Evolutionary conservation across 2,888 invertebrate species (phyloP), one percentile per base, ranked within the genome.

Genomic region (Lingula anatina): DNA sequence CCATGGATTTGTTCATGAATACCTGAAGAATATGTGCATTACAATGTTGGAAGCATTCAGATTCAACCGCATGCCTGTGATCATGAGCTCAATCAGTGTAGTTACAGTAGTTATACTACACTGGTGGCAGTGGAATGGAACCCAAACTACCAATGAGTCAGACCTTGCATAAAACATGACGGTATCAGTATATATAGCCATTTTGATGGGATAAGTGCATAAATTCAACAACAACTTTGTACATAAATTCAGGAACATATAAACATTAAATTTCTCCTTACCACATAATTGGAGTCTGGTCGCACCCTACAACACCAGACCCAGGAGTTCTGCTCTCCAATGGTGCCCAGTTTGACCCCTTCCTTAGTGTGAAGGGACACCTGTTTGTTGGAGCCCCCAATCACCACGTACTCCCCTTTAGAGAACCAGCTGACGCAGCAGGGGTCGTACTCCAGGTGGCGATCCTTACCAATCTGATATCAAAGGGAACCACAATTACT

Each of bases 221-320:
- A n/a, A n/a, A n/a, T n/a, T n/a, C n/a, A n/a, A n/a, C n/a, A n/a
- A n/a, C n/a, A n/a, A n/a, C n/a, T n/a, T n/a, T n/a, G n/a, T n/a
- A n/a, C n/a, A n/a, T n/a, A n/a, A n/a, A n/a, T n/a, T n/a, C n/a
- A n/a, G n/a, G n/a, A n/a, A n/a, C n/a, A n/a, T n/a, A n/a, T n/a
- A n/a, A n/a, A n/a, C n/a, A n/a, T n/a, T n/a, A n/a, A n/a, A n/a
- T n/a, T n/a, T 39, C 7, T 31, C 79, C 83, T 68, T 76, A 86
- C 87, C 68, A 88, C 81, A 73, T 82, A 86, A 56, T 85, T 85
- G 7, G 86, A 85, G 66, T 83, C 84, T 0, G 89, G 89, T 78
- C 87, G 85, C 37, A 88, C 81, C n/a, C 86, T 85, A 65, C 86
- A 85, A 55, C 86, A 84, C 91, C 91, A 92, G 36, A 91, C 83